Conservation (phyloP, 2,888 invertebrate species). For the Trissonchulus latispiculum region DNA sequence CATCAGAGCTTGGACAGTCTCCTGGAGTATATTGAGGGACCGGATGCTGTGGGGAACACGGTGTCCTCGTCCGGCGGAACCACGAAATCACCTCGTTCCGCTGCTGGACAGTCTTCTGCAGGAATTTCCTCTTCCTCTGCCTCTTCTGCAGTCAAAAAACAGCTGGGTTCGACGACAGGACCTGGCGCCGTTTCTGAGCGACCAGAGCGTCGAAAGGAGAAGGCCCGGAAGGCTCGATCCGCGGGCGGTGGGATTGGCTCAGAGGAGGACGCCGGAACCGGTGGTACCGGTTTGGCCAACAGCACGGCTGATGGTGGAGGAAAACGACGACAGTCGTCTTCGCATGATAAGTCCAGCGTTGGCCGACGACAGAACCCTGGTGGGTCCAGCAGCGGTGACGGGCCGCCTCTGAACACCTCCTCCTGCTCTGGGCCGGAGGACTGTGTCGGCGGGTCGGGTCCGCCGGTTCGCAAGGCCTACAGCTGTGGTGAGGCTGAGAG, state of each 20-base stretch:
- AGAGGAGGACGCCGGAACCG: neutral
- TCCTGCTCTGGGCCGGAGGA: too few species aligned
- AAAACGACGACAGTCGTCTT: neutral
- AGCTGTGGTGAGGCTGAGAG: slow-evolving; percentile 11
- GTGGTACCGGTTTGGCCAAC: too few species aligned
- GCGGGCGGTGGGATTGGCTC: neutral
- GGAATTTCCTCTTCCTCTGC: neutral
- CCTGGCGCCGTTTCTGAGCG: neutral
- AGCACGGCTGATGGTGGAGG: neutral
- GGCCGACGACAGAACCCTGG: too few species aligned
- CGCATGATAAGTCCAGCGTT: neutral
- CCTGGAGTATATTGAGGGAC: slow-evolving; percentile 15
- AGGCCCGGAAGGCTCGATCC: neutral
- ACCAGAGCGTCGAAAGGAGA: neutral
- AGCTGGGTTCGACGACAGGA: neutral
- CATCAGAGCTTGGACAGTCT: slow-evolving; percentile 19
- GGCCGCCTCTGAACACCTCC: neutral
- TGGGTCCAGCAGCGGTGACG: neutral
- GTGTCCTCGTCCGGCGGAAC: neutral
- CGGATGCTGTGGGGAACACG: neutral
- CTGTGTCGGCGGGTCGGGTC: neutral
- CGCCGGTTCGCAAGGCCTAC: neutral
- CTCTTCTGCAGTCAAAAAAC: neutral
- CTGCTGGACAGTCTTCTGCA: neutral
- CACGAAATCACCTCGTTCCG: neutral